Evolutionary conservation across 2,888 invertebrate species (phyloP).

Genomic region (Villa cingulata): DNA sequence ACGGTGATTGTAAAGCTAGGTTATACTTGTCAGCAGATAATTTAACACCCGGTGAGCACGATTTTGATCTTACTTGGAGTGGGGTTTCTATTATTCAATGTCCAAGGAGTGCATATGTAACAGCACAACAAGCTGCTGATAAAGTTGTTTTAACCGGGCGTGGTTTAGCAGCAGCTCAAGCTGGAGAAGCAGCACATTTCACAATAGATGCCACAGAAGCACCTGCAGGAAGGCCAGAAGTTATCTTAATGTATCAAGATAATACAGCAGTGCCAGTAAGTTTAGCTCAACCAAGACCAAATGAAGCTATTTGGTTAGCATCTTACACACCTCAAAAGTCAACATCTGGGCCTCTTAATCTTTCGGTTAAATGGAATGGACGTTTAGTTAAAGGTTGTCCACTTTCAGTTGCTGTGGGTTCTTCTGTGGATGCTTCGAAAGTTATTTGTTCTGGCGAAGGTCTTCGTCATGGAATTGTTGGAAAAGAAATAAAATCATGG

Average conservation of each 20-base stretch:
- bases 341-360: constrained; percentile 69
- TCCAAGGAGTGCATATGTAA: constrained; percentile 50
- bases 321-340: constrained; percentile 75
- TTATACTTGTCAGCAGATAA: constrained; percentile 42
- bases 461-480: constrained; percentile 83
- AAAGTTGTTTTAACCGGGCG: constrained; percentile 76
- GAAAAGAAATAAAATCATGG: constrained; percentile 91
- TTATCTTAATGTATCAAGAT: constrained; percentile 53
- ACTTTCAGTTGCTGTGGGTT: constrained; percentile 57
- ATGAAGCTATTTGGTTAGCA: constrained; percentile 80
- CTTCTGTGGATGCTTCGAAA: constrained; percentile 47
- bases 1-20: constrained; percentile 30
- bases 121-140: constrained; percentile 45
- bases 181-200: constrained; percentile 86
- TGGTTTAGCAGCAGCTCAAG: constrained; percentile 81
- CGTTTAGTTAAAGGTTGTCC: constrained; percentile 80
- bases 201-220: constrained; percentile 55
- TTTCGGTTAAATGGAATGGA: constrained; percentile 88
- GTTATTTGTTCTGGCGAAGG: constrained; percentile 91
- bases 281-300: constrained; percentile 59
- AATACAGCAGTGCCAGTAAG: constrained; percentile 66
- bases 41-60: constrained; percentile 54
- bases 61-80: constrained; percentile 62
- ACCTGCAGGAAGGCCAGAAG: constrained; percentile 54
- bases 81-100: constrained; percentile 60